Evolutionary conservation across 2,888 invertebrate genomes (phyloP).

Genomic region (Baccha elongata): DNA sequence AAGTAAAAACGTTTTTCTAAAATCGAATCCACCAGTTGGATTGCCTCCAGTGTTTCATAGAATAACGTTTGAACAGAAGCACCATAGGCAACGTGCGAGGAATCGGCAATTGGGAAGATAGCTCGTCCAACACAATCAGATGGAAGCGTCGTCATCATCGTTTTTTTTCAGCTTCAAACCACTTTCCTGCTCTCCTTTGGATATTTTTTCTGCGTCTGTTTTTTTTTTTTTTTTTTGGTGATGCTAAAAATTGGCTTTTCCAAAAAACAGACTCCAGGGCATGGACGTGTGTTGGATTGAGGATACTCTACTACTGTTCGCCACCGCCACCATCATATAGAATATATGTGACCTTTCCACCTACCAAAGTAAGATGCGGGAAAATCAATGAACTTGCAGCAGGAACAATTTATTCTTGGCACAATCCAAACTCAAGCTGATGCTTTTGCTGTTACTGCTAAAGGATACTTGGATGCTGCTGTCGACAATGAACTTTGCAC

Average conservation of each 20-base stretch:
- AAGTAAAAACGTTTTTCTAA: constrained; percentile 63
- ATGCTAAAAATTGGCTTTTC: constrained; percentile 60
- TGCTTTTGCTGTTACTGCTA: constrained; percentile 18
- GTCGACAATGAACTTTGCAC: constrained; percentile 70
- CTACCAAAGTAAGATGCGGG: constrained; percentile 63
- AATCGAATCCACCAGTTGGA: constrained; percentile 73
- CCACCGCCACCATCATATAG: background rate
- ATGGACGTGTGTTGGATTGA: constrained; percentile 36
- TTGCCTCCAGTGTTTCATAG: constrained; percentile 35
- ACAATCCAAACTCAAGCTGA: constrained; percentile 59
- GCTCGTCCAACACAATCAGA: constrained; percentile 46
- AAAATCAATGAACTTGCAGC: constrained; percentile 73
- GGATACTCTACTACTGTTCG: background rate
- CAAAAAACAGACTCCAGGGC: constrained; percentile 59
- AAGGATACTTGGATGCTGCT: constrained; percentile 32
- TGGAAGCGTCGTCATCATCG: constrained; percentile 30
- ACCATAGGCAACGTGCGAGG: constrained; percentile 63
- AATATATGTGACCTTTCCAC: constrained; percentile 53
- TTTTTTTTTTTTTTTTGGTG: constrained; percentile 16
- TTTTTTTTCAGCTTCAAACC: constrained; percentile 11
- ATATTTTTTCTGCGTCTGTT: constrained; percentile 21
- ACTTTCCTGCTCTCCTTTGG: too few relatives aligned
- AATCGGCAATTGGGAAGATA: constrained; percentile 58
- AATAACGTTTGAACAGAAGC: constrained; percentile 27
- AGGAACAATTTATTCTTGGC: constrained; percentile 67